A percentile compares a stretch with the other conserved stretches of the same genome.
Conservation (phyloP, 2,113 vertebrate genomes). For the Reinhardtius hippoglossoides region DNA sequence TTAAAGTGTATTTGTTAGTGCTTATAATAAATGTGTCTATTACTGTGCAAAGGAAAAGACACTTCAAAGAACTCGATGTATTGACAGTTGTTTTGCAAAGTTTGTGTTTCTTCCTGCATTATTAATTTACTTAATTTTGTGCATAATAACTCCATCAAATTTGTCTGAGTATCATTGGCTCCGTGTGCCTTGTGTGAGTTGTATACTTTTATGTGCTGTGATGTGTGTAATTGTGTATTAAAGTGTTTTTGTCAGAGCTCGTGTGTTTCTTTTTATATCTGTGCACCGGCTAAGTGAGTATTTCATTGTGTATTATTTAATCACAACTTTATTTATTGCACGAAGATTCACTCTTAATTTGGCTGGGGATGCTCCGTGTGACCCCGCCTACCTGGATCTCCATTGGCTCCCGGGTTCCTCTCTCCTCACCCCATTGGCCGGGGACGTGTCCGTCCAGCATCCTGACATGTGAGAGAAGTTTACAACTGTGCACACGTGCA, state of each 20-base stretch:
- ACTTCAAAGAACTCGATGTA: no score
- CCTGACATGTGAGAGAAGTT: constrained; percentile 76
- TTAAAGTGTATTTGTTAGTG: no score
- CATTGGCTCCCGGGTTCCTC: constrained; percentile 66
- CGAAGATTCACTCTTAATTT: neutral
- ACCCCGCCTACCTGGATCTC: constrained; percentile 49
- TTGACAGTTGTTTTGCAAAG: no score
- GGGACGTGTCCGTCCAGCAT: constrained; percentile 40
- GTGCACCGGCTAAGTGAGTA: no score
- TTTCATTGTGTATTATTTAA: neutral
- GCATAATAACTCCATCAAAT: no score
- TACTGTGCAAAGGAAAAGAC: no score
- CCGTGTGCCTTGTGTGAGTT: no score
- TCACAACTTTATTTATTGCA: constrained; percentile 5
- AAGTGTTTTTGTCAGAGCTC: neutral
- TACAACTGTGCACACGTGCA: constrained; percentile 76
- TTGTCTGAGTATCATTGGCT: no score
- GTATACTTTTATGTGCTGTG: neutral
- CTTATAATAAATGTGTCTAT: no score
- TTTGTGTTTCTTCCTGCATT: no score
- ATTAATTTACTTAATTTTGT: no score
- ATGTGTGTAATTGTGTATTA: neutral
- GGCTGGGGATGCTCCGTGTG: neutral
- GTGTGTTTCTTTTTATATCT: no score
- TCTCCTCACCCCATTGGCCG: constrained; percentile 60